Percentiles rank a stretch among this genome's conserved stretches.
Evolutionary conservation across 1,140 invertebrate species (phyloP).

Genomic region (Sitodiplosis mosellana): DNA sequence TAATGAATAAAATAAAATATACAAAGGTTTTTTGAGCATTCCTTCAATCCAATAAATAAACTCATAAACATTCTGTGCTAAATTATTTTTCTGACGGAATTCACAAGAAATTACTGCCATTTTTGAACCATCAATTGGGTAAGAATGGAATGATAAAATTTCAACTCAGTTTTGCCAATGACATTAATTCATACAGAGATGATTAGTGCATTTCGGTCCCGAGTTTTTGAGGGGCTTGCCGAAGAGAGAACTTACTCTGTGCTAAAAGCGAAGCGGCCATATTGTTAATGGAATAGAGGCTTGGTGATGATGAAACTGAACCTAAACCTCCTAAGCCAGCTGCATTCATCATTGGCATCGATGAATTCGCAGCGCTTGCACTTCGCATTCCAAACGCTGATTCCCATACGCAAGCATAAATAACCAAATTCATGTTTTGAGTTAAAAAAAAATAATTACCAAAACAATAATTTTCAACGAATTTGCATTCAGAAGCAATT

Average conservation of each 20-base stretch:
- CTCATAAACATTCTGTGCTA: too few species aligned
- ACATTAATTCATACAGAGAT: not conserved
- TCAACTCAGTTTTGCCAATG: too few species aligned
- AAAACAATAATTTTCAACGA: not conserved
- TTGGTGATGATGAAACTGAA: constrained; percentile 4
- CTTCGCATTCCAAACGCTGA: constrained; percentile 12
- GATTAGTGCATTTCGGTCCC: not conserved
- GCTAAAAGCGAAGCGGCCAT: constrained; percentile 54
- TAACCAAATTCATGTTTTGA: not conserved
- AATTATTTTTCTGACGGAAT: too few species aligned
- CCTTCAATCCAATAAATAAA: too few species aligned
- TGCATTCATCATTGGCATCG: constrained; percentile 8
- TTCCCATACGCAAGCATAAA: not conserved
- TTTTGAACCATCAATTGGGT: too few species aligned
- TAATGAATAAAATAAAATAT: too few species aligned
- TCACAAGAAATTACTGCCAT: too few species aligned
- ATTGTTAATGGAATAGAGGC: constrained; percentile 25
- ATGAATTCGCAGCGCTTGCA: constrained; percentile 5
- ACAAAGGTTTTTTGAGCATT: too few species aligned
- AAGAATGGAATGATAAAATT: too few species aligned
- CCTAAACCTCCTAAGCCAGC: constrained; percentile 5
- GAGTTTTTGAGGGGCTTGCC: not conserved
- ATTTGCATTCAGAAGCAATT: not conserved
- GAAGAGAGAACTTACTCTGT: constrained; percentile 44
- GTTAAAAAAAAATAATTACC: not conserved